Evolutionary conservation across 92 coral and sea anemone species (phyloP), one percentile per base, ranked within the genome.

Genomic region (Actinernus sp.): DNA sequence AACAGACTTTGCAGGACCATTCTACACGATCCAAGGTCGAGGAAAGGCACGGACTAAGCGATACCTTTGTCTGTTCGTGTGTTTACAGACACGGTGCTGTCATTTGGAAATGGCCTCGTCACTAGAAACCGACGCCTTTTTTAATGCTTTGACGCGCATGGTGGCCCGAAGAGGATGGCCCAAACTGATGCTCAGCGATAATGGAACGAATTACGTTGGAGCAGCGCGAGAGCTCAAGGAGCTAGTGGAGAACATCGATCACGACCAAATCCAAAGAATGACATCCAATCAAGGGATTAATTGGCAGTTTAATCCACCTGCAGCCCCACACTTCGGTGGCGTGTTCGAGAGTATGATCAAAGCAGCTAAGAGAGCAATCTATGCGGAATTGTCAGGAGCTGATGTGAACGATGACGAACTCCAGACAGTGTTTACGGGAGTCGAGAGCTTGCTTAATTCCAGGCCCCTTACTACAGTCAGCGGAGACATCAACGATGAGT

Each of bases 231-330:
- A 68, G 25, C 5, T 78, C n/a, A 49, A 45, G 45, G 61, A 78
- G 0, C 43, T 55, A 16, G 78, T 78, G 16, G 10, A 30, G n/a
- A 22, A 57, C n/a, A 62, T 80, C 29, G 79, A 79, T 66, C 10
- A 23, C 10, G 52, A 45, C 52, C 49, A 51, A 58, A 17, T 80
- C 16, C 45, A 80, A 49, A 24, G 61, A 30, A 39, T 52, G 54
- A 83, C 90, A 2, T 71, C 81, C 17, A 84, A 69, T 28, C 55
- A 56, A 21, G 90, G 71, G 2, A 36, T 84, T 4, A 48, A 33
- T n/a, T 83, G 84, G 75, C 65, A 53, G 17, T 83, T 78, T 73
- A 75, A 83, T 17, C 84, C 84, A 46, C 84, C 79, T 21, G 60
- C 27, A 11, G 55, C 50, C 24, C 90, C 79, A 2, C 90, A 83